These are phyloP conservation scores for Progne subis DNA, from an alignment of 2,113 vertebrate genomes.

Conservation along the genomic window DNA sequence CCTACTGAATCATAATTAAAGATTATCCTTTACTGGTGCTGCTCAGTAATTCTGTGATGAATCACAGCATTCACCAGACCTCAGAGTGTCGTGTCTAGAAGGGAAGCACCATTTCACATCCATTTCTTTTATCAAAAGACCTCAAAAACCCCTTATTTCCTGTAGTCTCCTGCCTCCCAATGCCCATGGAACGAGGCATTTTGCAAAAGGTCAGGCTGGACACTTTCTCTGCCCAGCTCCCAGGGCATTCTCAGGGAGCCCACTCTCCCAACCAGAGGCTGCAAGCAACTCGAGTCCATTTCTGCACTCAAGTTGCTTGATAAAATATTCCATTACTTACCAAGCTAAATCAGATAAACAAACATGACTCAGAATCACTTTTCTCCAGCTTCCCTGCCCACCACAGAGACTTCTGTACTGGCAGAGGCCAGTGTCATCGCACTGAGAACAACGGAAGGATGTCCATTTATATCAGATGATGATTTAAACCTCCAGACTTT, in stretches of 20 bases:
- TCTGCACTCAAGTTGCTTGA: neutral
- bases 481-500: neutral
- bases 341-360: neutral
- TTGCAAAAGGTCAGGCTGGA: neutral
- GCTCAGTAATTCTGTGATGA: neutral
- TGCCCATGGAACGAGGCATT: neutral
- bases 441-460: neutral
- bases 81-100: neutral
- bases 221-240: neutral
- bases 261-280: fast-evolving
- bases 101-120: neutral
- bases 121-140: neutral
- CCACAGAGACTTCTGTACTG: neutral
- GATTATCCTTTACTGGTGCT: neutral
- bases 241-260: neutral
- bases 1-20: conserved; percentile 7
- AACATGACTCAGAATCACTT: neutral
- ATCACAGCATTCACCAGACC: neutral
- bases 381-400: neutral
- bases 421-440: neutral
- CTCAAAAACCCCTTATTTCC: neutral
- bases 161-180: neutral
- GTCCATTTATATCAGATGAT: neutral
- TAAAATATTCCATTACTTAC: neutral
- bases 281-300: fast-evolving